phyloP scores from a whole-genome alignment of 2,113 vertebrate species.

The Salvelinus alpinus region DNA sequence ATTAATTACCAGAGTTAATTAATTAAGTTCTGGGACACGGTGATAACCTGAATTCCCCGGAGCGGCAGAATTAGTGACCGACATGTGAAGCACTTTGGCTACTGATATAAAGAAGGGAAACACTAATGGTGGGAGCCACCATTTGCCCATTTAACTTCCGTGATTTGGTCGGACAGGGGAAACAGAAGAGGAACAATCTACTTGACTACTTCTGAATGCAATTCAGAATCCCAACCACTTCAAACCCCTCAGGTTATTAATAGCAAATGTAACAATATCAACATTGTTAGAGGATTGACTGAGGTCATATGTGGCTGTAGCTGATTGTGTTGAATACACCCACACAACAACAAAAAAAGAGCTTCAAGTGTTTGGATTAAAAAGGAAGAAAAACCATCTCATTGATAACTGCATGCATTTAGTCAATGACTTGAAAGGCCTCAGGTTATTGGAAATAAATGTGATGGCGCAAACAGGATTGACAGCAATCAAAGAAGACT shows the following conservation, averaged over 20 bases:
- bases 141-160: not conserved
- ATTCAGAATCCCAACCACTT: not conserved
- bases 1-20: slow-evolving; percentile 68
- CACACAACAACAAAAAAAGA: too few species aligned
- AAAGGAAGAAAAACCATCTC: not conserved
- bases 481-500: not conserved
- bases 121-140: not conserved
- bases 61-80: slow-evolving; percentile 46
- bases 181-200: not conserved
- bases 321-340: not conserved
- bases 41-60: slow-evolving; percentile 2
- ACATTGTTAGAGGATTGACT: too few species aligned
- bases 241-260: not conserved
- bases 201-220: not conserved
- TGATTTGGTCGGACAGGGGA: not conserved
- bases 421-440: not conserved
- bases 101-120: slow-evolving; percentile 41
- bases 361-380: not conserved
- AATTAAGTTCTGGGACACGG: slow-evolving; percentile 60
- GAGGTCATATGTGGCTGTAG: not conserved
- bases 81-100: slow-evolving; percentile 54
- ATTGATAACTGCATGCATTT: not conserved
- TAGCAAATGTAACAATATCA: not conserved
- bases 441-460: too few species aligned
- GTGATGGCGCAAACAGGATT: too few species aligned